Base-by-base conservation (phyloP, 2,797 vertebrate genomes). In the Gouania willdenowi region DNA sequence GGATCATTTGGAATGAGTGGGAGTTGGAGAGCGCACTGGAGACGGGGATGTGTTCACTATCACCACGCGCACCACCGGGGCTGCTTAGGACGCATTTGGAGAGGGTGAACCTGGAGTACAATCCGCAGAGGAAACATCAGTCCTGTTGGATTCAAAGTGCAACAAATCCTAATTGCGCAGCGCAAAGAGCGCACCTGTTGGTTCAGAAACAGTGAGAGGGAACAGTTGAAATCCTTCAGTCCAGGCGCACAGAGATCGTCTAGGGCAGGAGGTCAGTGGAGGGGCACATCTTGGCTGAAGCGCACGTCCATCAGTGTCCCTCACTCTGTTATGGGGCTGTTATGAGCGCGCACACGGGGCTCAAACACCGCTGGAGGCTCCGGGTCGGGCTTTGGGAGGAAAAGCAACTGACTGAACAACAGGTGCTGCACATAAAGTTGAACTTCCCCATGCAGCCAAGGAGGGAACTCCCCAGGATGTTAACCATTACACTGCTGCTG, bases 1-100 rank as follows among this genome's bases (percentile, higher is more conserved):
- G 92, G 93, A 91, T 93, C 95, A 97, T 98, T 94, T 92, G 95
- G 93, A n/a, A 92, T 91, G 82, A 88, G 77, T 77, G 83, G 85
- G 86, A 74, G 78, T 81, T 54, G 79, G 85, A 82, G 64, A 85
- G 88, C 56, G 63, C 78, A 70, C 85, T 86, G 85, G 65, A 75
- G 83, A 87, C 78, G 67, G n/a, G 84, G 70, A 75, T 64, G 84
- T 13, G 69, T 86, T 64, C 82, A 67, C 68, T 74, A 78, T 92
- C 91, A 87, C 87, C 90, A 87, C 84, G 78, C 85, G 81, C 85
- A 79, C 66, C 88, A 85, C 85, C 85, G 82, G 87, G 88, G 89
- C 89, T 86, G 90, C 77, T 89, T 84, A 67, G 91, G 91, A 84
- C 86, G 83, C 89, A 89, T 89, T 83, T 85, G 87, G 76, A 82